Base-by-base conservation (phyloP, 2,797 vertebrate species). In the Smutsia gigantea region DNA sequence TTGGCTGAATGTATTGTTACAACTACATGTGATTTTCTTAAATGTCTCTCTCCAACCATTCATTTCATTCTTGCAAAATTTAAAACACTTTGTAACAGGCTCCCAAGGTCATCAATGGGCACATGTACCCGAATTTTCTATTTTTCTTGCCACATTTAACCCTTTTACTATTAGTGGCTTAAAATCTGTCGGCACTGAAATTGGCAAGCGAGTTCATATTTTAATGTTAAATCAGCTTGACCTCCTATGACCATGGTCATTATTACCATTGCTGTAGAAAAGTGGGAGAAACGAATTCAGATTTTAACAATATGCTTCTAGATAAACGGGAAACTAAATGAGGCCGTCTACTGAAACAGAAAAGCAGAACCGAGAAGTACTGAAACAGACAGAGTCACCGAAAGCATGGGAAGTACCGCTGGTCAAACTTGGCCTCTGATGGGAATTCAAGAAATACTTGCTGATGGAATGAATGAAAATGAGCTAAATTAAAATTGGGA, bases 51-150 rank as follows among this genome's bases (percentile, higher is more conserved):
- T 92, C 79, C 53, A 93, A 87, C 81, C 61, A 42, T 23, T 92
- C 87, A 97, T 92, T 97, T 94, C 37, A 94, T 25, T 29, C 59
- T 97, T 96, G 95, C 79, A 90, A 84, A 89, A 94, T 18, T 39
- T 69, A 46, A 96, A 93, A 75, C 63, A 66, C 68, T 96, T 96
- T 95, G 21, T 94, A 81, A 89, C 63, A 89, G 42, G 63, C 85
- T 94, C 34, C 74, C 72, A 42, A 82, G 74, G 82, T 94, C 91
- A 49, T 17, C 59, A 84, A 88, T 53, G 27, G 57, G 25, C 34
- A 90, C 8, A 19, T 13, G 34, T 64, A 64, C 66, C 66, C 64
- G 66, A 46, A 42, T 74, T 95, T 95, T 68, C 51, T 71, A 25
- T 85, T 82, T 72, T 93, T 66, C 88, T 84, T 75, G 57, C 74